phyloP scores from a whole-genome alignment of 1,140 invertebrate species.

The Pseudomyrmex dendroicus region DNA sequence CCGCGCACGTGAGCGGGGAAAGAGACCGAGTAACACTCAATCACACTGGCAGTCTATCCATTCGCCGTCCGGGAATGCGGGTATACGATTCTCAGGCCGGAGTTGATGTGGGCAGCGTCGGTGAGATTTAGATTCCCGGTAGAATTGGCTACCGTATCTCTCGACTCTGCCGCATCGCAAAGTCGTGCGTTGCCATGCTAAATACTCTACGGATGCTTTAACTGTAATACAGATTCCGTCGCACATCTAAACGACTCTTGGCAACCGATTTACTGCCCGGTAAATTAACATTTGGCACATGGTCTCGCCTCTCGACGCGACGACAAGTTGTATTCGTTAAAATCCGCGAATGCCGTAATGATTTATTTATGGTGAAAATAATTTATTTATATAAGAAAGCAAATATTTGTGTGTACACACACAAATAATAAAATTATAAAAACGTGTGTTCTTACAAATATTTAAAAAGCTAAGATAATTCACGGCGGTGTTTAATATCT shows the following conservation, averaged over 20 bases:
- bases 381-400: too few relatives aligned
- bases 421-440: too few relatives aligned
- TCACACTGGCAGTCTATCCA: constrained; percentile 63
- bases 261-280: constrained; percentile 3
- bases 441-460: too few relatives aligned
- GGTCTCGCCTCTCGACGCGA: not conserved
- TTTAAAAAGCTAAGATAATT: too few relatives aligned
- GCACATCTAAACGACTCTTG: constrained; percentile 25
- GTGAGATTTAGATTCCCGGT: constrained; percentile 70
- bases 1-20: constrained; percentile 22
- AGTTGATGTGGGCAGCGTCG: constrained; percentile 47
- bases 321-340: not conserved
- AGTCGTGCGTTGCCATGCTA: constrained; percentile 9
- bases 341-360: not conserved
- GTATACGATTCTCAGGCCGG: constrained; percentile 56
- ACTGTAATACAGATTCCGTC: constrained; percentile 58
- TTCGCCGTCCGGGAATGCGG: constrained; percentile 67
- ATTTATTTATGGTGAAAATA: not conserved
- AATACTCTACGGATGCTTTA: constrained; percentile 44
- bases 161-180: not conserved
- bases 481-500: too few relatives aligned
- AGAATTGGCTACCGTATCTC: constrained; percentile 58
- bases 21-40: constrained; percentile 55
- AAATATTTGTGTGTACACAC: too few relatives aligned
- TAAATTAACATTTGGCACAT: constrained; percentile 6